Percentiles rank a stretch among this genome's conserved stretches.
These are phyloP conservation scores for Ceriagrion tenellum DNA, from an alignment of 2,888 invertebrate species.

Conservation along the genomic window DNA sequence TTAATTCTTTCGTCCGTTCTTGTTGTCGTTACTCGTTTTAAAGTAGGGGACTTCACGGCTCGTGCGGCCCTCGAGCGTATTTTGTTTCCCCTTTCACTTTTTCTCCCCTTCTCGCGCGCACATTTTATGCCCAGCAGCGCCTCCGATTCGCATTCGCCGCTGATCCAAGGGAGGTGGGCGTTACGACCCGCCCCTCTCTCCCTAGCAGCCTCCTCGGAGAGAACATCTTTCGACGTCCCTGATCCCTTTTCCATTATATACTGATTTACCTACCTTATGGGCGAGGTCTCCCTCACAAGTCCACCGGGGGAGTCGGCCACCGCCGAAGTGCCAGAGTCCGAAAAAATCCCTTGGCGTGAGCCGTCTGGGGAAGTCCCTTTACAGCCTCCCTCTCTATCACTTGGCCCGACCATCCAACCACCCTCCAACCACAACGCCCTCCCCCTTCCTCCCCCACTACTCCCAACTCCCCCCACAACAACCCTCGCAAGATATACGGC, in stretches of 20 bases:
- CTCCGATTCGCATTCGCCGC: neutral
- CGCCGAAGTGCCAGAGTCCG: neutral
- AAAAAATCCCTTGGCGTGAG: neutral
- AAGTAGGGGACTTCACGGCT: neutral
- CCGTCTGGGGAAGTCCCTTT: constrained; percentile 30
- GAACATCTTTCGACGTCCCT: constrained; percentile 21
- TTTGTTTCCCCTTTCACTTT: neutral
- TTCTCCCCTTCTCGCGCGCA: neutral
- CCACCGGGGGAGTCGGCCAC: neutral
- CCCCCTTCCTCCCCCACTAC: neutral
- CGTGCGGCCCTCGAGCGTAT: neutral
- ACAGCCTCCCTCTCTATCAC: constrained; percentile 26
- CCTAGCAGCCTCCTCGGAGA: neutral
- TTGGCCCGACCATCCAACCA: too few species aligned
- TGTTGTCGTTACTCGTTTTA: neutral
- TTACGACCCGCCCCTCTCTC: neutral
- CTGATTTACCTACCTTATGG: constrained; percentile 23
- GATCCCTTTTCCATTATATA: constrained; percentile 46
- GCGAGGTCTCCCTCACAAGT: neutral
- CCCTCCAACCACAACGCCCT: too few species aligned
- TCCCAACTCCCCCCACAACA: neutral
- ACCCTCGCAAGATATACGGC: neutral
- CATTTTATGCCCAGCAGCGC: neutral
- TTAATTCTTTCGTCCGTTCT: neutral
- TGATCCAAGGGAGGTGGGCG: neutral